These are phyloP conservation scores for Hypomecis punctinalis DNA, from an alignment of 2,888 invertebrate species.

Conservation along the genomic window DNA sequence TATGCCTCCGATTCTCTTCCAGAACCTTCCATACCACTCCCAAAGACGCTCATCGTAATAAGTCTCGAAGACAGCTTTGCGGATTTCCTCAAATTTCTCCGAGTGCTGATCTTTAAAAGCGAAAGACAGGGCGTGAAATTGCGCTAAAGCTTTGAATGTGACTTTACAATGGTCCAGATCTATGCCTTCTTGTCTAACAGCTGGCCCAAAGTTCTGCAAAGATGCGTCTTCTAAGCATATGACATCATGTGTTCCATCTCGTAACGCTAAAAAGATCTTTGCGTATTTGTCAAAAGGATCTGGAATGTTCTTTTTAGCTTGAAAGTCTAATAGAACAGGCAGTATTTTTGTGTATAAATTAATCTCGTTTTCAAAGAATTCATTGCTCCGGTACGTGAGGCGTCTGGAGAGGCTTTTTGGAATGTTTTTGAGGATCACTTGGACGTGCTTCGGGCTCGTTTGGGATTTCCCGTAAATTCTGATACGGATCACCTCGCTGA, in stretches of 20 bases:
- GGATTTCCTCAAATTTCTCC: slow-evolving; percentile 73
- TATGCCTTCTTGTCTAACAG: slow-evolving; percentile 79
- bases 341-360: slow-evolving; percentile 86
- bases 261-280: slow-evolving; percentile 72
- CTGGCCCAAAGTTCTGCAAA: slow-evolving; percentile 71
- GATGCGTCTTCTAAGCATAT: slow-evolving; percentile 84
- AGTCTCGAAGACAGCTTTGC: slow-evolving; percentile 77
- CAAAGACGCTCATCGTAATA: slow-evolving; percentile 84
- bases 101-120: slow-evolving; percentile 85
- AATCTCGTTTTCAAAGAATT: slow-evolving; percentile 90
- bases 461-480: slow-evolving; percentile 77
- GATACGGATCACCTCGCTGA: slow-evolving; percentile 87
- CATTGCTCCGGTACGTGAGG: slow-evolving; percentile 86
- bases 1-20: slow-evolving; percentile 77
- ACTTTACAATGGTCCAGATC: slow-evolving; percentile 78
- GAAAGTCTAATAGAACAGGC: slow-evolving; percentile 75
- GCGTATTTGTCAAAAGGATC: slow-evolving; percentile 82
- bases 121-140: slow-evolving; percentile 86
- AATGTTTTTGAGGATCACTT: slow-evolving; percentile 87
- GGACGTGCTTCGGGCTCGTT: slow-evolving; percentile 63
- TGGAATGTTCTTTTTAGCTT: slow-evolving; percentile 62
- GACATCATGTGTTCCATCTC: slow-evolving; percentile 84
- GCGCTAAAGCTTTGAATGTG: slow-evolving; percentile 81
- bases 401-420: slow-evolving; percentile 86
- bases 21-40: slow-evolving; percentile 85